These are phyloP conservation scores for Zoanthus solanderi DNA, from an alignment of 92 coral and sea anemone species.

Conservation along the genomic window DNA sequence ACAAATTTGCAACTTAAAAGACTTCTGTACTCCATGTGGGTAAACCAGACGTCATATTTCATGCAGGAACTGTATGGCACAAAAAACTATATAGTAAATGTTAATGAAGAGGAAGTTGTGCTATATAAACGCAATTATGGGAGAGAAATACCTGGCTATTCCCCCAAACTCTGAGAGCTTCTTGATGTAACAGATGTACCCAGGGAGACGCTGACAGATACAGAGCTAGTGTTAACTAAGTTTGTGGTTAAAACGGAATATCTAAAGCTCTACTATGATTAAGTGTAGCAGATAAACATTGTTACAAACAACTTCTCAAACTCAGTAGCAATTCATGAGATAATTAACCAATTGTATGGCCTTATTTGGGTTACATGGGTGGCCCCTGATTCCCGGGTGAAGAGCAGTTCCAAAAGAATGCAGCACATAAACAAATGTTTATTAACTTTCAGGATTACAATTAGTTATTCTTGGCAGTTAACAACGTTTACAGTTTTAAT, in stretches of 20 bases:
- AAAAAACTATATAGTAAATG: not conserved
- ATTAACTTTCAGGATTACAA: too few species aligned
- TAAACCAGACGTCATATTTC: not conserved
- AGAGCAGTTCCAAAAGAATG: too few species aligned
- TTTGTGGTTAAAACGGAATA: not conserved
- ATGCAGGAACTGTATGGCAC: not conserved
- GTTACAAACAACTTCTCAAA: too few species aligned
- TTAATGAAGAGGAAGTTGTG: not conserved
- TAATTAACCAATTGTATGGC: too few species aligned
- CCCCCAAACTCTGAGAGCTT: not conserved
- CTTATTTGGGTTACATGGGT: too few species aligned
- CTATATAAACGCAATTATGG: not conserved
- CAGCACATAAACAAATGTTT: too few species aligned
- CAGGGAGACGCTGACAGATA: not conserved
- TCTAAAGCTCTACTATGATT: not conserved
- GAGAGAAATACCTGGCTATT: not conserved
- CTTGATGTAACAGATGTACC: not conserved
- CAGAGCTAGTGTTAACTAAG: not conserved
- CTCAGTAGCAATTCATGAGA: too few species aligned
- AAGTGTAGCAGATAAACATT: too few species aligned
- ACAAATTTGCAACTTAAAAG: not conserved
- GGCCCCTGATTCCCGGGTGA: too few species aligned
- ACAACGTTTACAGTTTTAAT: too few species aligned
- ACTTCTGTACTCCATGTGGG: not conserved
- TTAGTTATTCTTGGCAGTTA: too few species aligned